These are phyloP conservation scores for Macrocentrus cingulum DNA, from an alignment of 1,140 invertebrate genomes.

Conservation along the genomic window DNA sequence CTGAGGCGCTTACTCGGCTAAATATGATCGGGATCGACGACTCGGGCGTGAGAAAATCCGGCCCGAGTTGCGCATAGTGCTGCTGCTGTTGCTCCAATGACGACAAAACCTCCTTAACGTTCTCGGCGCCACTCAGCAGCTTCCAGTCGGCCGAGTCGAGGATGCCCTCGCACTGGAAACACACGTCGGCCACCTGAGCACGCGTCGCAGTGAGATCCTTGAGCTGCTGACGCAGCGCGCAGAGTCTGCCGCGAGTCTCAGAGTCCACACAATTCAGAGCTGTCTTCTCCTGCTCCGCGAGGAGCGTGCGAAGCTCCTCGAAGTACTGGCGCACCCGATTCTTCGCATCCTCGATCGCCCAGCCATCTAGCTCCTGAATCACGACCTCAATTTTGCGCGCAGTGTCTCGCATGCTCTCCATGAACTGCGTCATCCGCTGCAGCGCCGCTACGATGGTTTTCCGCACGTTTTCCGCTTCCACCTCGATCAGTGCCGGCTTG, in stretches of 20 bases:
- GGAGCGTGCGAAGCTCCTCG: slow-evolving; percentile 58
- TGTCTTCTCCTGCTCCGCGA: slow-evolving; percentile 63
- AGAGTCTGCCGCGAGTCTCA: slow-evolving; percentile 63
- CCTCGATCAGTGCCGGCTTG: slow-evolving; percentile 63
- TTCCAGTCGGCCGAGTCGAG: slow-evolving; percentile 64
- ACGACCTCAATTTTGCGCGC: slow-evolving; percentile 59
- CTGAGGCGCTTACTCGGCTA: slow-evolving; percentile 63
- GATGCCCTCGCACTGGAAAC: slow-evolving; percentile 63
- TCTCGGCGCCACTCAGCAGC: slow-evolving; percentile 58
- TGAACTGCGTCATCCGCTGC: slow-evolving; percentile 62
- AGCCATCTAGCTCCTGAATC: slow-evolving; percentile 52
- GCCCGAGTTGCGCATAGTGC: slow-evolving; percentile 62
- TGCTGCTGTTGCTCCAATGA: slow-evolving; percentile 65
- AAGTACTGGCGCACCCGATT: slow-evolving; percentile 62
- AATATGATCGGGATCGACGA: slow-evolving; percentile 67
- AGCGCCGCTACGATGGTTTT: slow-evolving; percentile 59
- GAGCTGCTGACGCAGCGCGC: slow-evolving; percentile 63
- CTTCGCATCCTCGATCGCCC: slow-evolving; percentile 46
- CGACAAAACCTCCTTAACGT: slow-evolving; percentile 60
- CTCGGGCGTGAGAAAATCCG: slow-evolving; percentile 63
- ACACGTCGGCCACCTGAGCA: slow-evolving; percentile 63
- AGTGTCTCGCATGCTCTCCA: slow-evolving; percentile 64
- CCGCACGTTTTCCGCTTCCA: slow-evolving; percentile 64
- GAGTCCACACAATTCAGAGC: slow-evolving; percentile 64
- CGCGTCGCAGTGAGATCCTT: slow-evolving; percentile 63